phyloP scores from a whole-genome alignment of 2,888 invertebrate species.

The Drosophila monieri region DNA sequence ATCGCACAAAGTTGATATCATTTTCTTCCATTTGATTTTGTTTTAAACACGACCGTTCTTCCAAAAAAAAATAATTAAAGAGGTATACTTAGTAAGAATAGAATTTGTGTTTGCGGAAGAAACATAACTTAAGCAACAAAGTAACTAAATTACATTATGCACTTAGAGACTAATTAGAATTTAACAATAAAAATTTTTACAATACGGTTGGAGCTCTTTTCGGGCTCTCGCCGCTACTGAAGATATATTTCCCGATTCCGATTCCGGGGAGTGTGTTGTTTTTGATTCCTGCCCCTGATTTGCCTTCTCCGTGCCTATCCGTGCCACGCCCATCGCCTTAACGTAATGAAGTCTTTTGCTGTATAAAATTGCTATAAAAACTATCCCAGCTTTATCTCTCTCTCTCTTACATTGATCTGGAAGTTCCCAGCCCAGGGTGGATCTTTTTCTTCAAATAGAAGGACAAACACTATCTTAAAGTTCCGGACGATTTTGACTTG shows the following conservation, averaged over 20 bases:
- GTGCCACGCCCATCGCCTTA: constrained; percentile 49
- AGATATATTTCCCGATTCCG: constrained; percentile 13
- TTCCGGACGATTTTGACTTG: neutral
- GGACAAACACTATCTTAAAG: neutral
- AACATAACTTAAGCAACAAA: constrained; percentile 65
- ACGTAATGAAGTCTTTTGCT: constrained; percentile 76
- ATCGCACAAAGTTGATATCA: constrained; percentile 23
- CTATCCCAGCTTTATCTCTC: constrained; percentile 44
- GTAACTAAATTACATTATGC: constrained; percentile 68
- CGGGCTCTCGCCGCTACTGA: constrained; percentile 33
- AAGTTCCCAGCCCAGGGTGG: constrained; percentile 10
- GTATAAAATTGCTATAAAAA: constrained; percentile 76
- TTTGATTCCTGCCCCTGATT: constrained; percentile 55
- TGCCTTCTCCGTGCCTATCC: neutral
- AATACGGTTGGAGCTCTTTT: constrained; percentile 39
- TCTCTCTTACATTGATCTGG: constrained; percentile 9
- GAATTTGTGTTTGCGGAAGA: constrained; percentile 11
- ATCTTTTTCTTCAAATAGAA: neutral
- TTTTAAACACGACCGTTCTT: constrained; percentile 11
- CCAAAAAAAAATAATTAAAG: constrained; percentile 7
- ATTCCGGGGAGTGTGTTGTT: constrained; percentile 7
- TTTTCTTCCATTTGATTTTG: constrained; percentile 3
- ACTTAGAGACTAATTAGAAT: constrained; percentile 62
- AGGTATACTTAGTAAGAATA: neutral
- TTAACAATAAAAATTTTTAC: constrained; percentile 77